Conservation (phyloP, 2,888 invertebrate genomes). For the Euplexia lucipara region DNA sequence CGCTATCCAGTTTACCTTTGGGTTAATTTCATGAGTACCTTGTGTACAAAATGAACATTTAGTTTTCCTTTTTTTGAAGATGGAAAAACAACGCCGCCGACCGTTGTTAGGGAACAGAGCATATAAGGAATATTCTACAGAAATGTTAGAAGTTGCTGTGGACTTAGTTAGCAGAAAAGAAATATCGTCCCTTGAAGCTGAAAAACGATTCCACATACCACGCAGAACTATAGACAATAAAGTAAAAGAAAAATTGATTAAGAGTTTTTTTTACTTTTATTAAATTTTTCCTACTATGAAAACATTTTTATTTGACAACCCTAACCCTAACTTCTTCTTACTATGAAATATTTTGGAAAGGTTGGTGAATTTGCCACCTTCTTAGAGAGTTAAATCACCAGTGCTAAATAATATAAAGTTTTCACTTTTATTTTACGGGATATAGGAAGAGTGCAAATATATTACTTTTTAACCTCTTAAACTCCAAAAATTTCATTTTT, state of each 20-base stretch:
- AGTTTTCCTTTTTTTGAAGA: constrained; percentile 9
- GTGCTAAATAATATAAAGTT: constrained; percentile 28
- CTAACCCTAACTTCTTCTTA: no score
- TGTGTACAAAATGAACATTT: constrained; percentile 14
- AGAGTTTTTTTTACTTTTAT: no score
- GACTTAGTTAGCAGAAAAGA: constrained; percentile 16
- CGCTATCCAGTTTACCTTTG: constrained; percentile 6
- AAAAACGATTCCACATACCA: constrained; percentile 45
- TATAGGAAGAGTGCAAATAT: constrained; percentile 4
- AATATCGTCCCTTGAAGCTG: constrained; percentile 34
- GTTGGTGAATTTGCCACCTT: constrained; percentile 35
- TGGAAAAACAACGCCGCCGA: constrained; percentile 7
- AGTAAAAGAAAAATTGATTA: no score
- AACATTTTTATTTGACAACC: no score
- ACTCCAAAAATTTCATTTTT: constrained; percentile 2
- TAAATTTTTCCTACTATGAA: no score
- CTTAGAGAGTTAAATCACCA: constrained; percentile 29
- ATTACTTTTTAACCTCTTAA: constrained; percentile 9
- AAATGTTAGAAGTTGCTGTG: constrained; percentile 14
- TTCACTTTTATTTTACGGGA: constrained; percentile 9
- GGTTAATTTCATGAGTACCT: constrained; percentile 14
- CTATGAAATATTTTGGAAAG: constrained; percentile 5
- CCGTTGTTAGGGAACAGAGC: constrained; percentile 4
- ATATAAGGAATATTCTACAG: constrained; percentile 4
- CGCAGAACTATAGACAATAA: constrained; percentile 49